These are phyloP conservation scores for Cirrhinus molitorella DNA, from an alignment of 2,797 vertebrate genomes.

Conservation along the genomic window DNA sequence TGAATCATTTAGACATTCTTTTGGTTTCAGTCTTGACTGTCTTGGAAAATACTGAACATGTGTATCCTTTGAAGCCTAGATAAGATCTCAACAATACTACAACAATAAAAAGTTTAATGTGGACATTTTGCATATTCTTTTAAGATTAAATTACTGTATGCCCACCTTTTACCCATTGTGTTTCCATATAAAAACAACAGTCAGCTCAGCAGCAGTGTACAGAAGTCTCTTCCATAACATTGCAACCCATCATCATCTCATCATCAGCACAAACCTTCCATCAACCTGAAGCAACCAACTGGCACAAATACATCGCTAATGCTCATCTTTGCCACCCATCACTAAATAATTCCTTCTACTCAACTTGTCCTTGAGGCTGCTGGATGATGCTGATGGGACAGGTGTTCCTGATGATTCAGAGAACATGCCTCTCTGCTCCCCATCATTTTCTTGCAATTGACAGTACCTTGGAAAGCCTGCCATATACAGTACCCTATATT, in stretches of 20 bases:
- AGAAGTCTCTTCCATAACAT: not conserved
- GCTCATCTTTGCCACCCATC: not conserved
- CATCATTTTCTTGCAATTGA: not conserved
- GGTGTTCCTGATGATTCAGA: slow-evolving; percentile 8
- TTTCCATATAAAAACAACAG: not conserved
- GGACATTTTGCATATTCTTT: not conserved
- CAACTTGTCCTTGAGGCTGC: slow-evolving; percentile 15
- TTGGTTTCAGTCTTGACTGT: not conserved
- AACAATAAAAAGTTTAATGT: not conserved
- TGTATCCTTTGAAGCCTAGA: not conserved
- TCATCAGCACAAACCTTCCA: not conserved
- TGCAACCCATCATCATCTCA: not conserved
- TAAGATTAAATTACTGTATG: not conserved
- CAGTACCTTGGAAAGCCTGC: not conserved
- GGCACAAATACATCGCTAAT: not conserved
- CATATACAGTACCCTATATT: not conserved
- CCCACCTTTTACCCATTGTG: not conserved
- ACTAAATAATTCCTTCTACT: slow-evolving; percentile 20
- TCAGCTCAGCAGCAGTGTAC: not conserved
- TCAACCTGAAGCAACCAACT: not conserved
- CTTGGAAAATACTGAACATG: not conserved
- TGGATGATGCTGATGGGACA: not conserved
- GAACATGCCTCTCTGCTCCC: not conserved
- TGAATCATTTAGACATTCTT: not conserved
- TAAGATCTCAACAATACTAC: not conserved